A percentile compares a stretch with the other conserved stretches of the same genome.
These are phyloP conservation scores for Myotis pilosus DNA, from an alignment of 2,797 vertebrate genomes.

Conservation along the genomic window DNA sequence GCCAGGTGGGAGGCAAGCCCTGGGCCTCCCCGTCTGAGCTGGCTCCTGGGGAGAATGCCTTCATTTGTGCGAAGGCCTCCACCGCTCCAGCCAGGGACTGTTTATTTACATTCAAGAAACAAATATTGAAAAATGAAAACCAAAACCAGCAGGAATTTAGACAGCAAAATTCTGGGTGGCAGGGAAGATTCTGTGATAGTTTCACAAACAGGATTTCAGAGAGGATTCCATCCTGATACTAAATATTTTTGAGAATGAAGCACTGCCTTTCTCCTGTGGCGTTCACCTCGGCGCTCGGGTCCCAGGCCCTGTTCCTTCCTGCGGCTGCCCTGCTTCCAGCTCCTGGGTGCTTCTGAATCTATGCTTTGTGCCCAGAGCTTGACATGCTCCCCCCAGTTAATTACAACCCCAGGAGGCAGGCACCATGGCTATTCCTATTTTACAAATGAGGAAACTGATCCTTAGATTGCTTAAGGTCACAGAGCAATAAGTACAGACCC, in stretches of 20 bases:
- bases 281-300: neutral
- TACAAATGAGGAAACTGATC: neutral
- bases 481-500: neutral
- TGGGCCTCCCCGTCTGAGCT: neutral
- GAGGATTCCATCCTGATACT: neutral
- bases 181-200: neutral
- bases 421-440: neutral
- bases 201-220: neutral
- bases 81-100: neutral
- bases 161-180: slow-evolving; percentile 5
- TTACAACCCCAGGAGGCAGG: neutral
- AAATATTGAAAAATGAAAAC: slow-evolving; percentile 59
- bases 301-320: neutral
- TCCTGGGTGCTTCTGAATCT: neutral
- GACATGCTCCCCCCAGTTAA: neutral
- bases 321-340: neutral
- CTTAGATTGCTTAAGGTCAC: neutral
- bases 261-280: neutral
- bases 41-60: neutral
- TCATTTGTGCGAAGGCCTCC: neutral
- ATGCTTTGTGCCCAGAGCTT: neutral
- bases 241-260: neutral
- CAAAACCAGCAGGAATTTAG: slow-evolving; percentile 35
- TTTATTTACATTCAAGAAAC: slow-evolving; percentile 60
- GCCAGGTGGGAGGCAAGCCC: neutral